Conservation (phyloP, 2,888 invertebrate species). For the Lacanobia wlatinum region DNA sequence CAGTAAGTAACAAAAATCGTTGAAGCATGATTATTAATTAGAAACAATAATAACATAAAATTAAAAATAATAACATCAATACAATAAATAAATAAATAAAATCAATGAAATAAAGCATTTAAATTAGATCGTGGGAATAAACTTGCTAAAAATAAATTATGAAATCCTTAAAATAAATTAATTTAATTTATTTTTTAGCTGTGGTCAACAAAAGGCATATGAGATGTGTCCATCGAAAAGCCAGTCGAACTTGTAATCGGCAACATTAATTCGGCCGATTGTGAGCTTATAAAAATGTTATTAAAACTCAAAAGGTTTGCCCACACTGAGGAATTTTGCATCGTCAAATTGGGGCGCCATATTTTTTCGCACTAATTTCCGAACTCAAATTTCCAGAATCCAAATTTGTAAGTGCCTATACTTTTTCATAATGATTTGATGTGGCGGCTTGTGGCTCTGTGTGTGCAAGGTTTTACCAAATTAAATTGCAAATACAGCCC, state of each 20-base stretch:
- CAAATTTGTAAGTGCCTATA: background rate
- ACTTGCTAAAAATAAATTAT: too few relatives aligned
- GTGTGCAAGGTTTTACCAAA: slow-evolving; percentile 15
- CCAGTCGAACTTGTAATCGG: slow-evolving; percentile 51
- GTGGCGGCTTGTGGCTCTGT: background rate
- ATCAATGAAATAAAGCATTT: too few relatives aligned
- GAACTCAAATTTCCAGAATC: background rate
- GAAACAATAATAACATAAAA: too few relatives aligned
- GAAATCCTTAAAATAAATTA: too few relatives aligned
- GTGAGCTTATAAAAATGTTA: slow-evolving; percentile 41
- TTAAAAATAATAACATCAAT: too few relatives aligned
- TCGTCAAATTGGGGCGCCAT: background rate
- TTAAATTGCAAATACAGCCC: slow-evolving; percentile 18
- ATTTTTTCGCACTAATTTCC: background rate
- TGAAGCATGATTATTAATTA: too few relatives aligned
- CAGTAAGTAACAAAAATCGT: too few relatives aligned
- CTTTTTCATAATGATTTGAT: slow-evolving; percentile 6
- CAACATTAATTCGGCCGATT: slow-evolving; percentile 57
- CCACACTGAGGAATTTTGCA: background rate
- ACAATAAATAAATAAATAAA: too few relatives aligned
- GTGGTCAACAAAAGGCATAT: too few relatives aligned
- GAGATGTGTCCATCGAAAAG: too few relatives aligned
- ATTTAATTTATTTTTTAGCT: too few relatives aligned
- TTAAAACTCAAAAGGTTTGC: slow-evolving; percentile 24
- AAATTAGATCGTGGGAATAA: too few relatives aligned